A percentile compares a stretch with the other conserved stretches of the same genome.
phyloP scores from a whole-genome alignment of 2,113 vertebrate genomes.

The Acanthisitta chloris region DNA sequence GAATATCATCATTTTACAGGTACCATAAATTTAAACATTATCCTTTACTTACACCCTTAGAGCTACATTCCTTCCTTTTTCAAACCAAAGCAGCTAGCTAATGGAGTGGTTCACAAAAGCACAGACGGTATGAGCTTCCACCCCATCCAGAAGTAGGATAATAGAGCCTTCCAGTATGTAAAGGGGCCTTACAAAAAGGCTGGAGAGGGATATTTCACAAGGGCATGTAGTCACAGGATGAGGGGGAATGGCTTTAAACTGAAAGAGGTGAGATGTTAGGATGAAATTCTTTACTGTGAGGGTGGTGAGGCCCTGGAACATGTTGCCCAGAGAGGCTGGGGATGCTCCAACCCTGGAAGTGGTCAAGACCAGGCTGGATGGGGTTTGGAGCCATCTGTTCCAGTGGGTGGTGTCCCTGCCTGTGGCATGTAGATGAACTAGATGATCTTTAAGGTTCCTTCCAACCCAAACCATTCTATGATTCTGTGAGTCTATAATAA shows the following conservation, averaged over 20 bases:
- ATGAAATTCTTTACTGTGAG: background rate
- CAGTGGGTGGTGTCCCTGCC: background rate
- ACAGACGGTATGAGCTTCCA: background rate
- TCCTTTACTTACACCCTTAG: background rate
- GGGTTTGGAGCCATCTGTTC: background rate
- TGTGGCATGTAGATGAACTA: background rate
- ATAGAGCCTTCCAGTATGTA: background rate
- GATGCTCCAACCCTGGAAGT: background rate
- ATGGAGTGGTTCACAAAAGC: background rate
- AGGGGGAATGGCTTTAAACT: background rate
- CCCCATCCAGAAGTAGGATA: background rate
- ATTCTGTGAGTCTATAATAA: background rate
- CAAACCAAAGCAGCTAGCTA: background rate
- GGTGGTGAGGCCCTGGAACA: background rate
- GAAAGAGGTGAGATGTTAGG: background rate
- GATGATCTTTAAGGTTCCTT: background rate
- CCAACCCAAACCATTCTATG: background rate
- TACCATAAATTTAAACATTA: background rate
- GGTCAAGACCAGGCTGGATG: background rate
- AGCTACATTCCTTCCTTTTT: background rate
- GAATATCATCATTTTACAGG: background rate
- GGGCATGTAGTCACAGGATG: background rate
- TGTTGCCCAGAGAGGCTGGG: background rate
- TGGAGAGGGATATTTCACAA: background rate
- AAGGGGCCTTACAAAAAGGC: background rate